Evolutionary conservation across 1,140 invertebrate genomes (phyloP).

Genomic region (Saccostrea cuccullata): DNA sequence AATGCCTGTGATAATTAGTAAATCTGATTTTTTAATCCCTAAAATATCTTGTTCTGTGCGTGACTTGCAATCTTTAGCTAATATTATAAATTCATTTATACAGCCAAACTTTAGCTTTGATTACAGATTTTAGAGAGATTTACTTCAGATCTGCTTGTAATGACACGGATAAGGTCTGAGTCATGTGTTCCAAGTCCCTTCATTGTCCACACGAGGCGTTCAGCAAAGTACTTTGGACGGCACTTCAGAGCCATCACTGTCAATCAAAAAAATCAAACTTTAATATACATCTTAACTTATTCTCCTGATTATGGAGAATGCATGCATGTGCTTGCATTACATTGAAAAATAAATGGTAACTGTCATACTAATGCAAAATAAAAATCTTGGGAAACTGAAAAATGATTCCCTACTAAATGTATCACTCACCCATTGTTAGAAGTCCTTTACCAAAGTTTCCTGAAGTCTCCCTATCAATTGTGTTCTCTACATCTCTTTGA

Average conservation of each 20-base stretch:
- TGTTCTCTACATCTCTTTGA: constrained; percentile 63
- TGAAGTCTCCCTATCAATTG: constrained; percentile 64
- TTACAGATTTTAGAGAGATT: not conserved
- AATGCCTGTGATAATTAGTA: too few species aligned
- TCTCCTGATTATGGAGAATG: not conserved
- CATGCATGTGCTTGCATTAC: not conserved
- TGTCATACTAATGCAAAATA: too few species aligned
- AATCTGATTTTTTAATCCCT: too few species aligned
- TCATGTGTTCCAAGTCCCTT: constrained; percentile 90
- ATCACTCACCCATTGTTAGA: constrained; percentile 58
- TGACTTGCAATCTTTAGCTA: too few species aligned
- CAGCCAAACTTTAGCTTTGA: too few species aligned
- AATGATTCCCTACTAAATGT: not conserved
- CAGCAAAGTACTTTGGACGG: constrained; percentile 94
- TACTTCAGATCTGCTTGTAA: constrained; percentile 90
- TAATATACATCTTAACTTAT: not conserved
- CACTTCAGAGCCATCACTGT: constrained; percentile 79
- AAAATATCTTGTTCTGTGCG: too few species aligned
- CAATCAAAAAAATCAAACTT: constrained; percentile 36
- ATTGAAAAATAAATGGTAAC: too few species aligned
- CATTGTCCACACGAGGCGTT: constrained; percentile 92
- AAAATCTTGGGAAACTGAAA: too few species aligned
- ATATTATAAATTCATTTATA: too few species aligned
- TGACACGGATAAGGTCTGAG: constrained; percentile 90
- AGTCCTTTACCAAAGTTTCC: constrained; percentile 60